These are phyloP conservation scores for Chromoteleia sp. DNA, from an alignment of 2,888 invertebrate genomes.

Conservation along the genomic window DNA sequence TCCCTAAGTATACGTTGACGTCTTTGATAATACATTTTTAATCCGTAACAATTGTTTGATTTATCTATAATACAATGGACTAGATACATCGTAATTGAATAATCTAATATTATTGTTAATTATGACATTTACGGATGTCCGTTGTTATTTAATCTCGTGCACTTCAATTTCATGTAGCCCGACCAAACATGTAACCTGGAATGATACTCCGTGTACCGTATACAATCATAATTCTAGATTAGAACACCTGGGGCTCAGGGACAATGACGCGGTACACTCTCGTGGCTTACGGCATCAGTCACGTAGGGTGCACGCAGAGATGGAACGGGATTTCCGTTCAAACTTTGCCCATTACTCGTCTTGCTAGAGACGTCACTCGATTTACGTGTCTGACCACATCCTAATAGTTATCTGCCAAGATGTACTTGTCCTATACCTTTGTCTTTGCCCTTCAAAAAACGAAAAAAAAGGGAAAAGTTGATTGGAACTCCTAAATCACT, in stretches of 20 bases:
- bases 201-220: conserved; percentile 67
- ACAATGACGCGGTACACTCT: conserved; percentile 68
- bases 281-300: conserved; percentile 70
- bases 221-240: conserved; percentile 71
- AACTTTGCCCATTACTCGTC: conserved; percentile 71
- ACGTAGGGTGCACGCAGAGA: conserved; percentile 68
- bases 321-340: conserved; percentile 67
- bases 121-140: conserved; percentile 50
- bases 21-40: conserved; percentile 5
- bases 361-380: conserved; percentile 68
- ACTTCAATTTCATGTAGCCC: conserved; percentile 65
- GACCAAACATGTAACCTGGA: conserved; percentile 57
- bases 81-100: conserved; percentile 45
- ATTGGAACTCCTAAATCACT: conserved; percentile 53
- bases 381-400: conserved; percentile 69
- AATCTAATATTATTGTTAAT: conserved; percentile 54
- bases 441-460: conserved; percentile 39
- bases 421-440: conserved; percentile 52
- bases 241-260: conserved; percentile 69
- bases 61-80: not conserved
- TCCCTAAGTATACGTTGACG: too few relatives aligned
- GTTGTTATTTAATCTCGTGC: conserved; percentile 57
- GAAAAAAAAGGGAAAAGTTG: conserved; percentile 49
- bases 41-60: conserved; percentile 4
- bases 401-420: conserved; percentile 67